These are phyloP conservation scores for Phyllotis vaccarum DNA, from an alignment of 2,797 vertebrate genomes.

Conservation along the genomic window DNA sequence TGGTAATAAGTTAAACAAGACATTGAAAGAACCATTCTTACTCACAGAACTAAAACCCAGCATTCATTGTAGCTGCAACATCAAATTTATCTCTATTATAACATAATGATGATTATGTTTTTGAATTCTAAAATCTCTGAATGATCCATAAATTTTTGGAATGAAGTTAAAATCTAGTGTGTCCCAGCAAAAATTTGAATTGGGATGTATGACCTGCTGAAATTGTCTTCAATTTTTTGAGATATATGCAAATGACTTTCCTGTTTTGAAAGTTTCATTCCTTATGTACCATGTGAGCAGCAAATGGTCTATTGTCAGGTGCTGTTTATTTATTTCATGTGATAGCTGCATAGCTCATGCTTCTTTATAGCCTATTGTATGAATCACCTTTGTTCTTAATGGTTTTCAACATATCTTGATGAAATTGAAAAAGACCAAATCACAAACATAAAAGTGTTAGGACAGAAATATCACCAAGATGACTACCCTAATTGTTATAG, in stretches of 20 bases:
- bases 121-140: not conserved
- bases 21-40: not conserved
- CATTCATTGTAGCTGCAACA: not conserved
- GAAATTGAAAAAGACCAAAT: not conserved
- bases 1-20: not conserved
- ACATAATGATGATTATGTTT: not conserved
- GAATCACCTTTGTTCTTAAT: not conserved
- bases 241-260: not conserved
- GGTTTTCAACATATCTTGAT: conserved; percentile 5
- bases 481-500: no score
- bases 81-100: not conserved
- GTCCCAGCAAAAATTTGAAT: not conserved
- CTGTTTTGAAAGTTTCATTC: not conserved
- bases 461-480: no score
- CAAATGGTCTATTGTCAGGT: not conserved
- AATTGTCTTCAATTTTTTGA: not conserved
- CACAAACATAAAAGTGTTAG: not conserved
- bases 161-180: not conserved
- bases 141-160: not conserved
- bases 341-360: not conserved
- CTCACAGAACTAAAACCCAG: not conserved
- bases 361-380: conserved; percentile 14
- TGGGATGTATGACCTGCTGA: not conserved
- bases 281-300: not conserved
- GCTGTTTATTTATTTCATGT: not conserved